Percentiles rank a stretch among this genome's conserved stretches.
Evolutionary conservation across 1,140 invertebrate genomes (phyloP).

Genomic region (Cyclargus thomasi): DNA sequence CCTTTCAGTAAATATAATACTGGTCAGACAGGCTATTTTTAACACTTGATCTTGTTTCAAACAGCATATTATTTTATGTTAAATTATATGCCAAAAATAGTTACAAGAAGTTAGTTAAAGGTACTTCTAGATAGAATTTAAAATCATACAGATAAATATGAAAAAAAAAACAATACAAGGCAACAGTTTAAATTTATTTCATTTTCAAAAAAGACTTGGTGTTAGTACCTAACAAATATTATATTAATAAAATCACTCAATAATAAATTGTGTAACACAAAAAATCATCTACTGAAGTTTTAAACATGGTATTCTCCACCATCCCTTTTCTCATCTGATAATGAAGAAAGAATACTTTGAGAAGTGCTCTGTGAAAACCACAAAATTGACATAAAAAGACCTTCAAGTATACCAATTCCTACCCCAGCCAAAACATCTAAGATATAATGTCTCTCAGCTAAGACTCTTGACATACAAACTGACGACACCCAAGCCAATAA

Average conservation of each 20-base stretch:
- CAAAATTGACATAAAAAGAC: slow-evolving; percentile 78
- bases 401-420: slow-evolving; percentile 85
- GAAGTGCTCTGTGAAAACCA: slow-evolving; percentile 78
- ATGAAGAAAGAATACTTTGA: slow-evolving; percentile 51
- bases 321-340: slow-evolving; percentile 66
- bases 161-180: neutral
- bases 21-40: too few relatives aligned
- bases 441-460: slow-evolving; percentile 87
- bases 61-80: too few relatives aligned
- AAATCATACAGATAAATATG: too few relatives aligned
- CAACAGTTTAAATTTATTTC: neutral
- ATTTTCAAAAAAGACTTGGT: neutral
- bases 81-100: too few relatives aligned
- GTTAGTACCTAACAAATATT: neutral
- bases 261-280: neutral
- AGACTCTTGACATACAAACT: slow-evolving; percentile 86
- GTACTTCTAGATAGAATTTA: too few relatives aligned
- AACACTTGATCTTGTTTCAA: too few relatives aligned
- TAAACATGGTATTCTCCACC: slow-evolving; percentile 68
- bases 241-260: neutral
- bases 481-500: slow-evolving; percentile 84
- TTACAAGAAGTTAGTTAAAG: too few relatives aligned
- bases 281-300: neutral
- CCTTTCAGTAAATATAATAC: too few relatives aligned
- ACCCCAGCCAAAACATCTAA: slow-evolving; percentile 88